Evolutionary conservation across 2,797 vertebrate species (phyloP).

Genomic region (Malurus leucopterus): DNA sequence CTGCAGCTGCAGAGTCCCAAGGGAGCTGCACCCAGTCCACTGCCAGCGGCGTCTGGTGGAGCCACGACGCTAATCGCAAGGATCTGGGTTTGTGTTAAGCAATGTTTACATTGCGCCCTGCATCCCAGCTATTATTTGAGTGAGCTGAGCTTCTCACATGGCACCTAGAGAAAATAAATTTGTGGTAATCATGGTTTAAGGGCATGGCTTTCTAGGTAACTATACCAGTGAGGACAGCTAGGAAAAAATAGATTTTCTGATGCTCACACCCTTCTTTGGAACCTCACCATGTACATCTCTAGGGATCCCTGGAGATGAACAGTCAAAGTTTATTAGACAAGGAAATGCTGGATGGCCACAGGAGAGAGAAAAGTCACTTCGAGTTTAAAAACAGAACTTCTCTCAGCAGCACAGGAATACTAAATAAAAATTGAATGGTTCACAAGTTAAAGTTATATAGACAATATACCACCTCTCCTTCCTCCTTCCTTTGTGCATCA

Average conservation of each 20-base stretch:
- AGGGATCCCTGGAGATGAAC: background rate
- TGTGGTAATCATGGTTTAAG: background rate
- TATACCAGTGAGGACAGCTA: background rate
- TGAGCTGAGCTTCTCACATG: background rate
- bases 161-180: background rate
- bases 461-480: background rate
- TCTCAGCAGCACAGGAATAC: background rate
- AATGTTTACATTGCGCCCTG: background rate
- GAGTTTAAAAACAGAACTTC: background rate
- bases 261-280: fast-evolving
- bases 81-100: background rate
- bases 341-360: background rate
- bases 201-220: background rate
- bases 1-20: background rate
- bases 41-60: fast-evolving
- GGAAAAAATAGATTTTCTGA: background rate
- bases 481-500: fast-evolving
- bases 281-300: no score
- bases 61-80: fast-evolving
- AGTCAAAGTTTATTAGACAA: background rate
- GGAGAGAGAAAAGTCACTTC: background rate
- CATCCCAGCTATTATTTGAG: background rate
- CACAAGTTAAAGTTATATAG: background rate
- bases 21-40: fast-evolving
- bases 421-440: background rate